Evolutionary conservation across 2,113 vertebrate genomes (phyloP).

Genomic region (Stomatorhinus ivindoensis): DNA sequence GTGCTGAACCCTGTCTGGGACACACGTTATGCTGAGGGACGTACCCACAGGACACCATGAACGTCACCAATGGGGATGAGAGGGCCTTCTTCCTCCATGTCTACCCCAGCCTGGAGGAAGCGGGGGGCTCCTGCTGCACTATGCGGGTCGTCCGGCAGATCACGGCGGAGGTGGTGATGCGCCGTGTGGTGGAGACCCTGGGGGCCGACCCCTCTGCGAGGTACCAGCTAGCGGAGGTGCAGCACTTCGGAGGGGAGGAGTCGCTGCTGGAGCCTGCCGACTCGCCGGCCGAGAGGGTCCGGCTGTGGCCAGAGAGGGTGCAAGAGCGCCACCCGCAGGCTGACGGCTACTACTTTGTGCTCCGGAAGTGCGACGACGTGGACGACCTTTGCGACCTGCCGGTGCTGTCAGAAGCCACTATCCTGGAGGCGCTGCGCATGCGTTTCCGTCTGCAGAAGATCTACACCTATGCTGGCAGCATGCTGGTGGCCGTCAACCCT

Average conservation of each 20-base stretch:
- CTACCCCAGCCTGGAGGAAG: slow-evolving; percentile 63
- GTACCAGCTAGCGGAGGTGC: slow-evolving; percentile 78
- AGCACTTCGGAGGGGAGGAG: slow-evolving; percentile 61
- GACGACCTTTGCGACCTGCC: slow-evolving; percentile 81
- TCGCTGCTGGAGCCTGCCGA: slow-evolving; percentile 67
- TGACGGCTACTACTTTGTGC: slow-evolving; percentile 76
- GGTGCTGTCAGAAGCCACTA: slow-evolving; percentile 61
- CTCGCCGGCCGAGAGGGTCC: slow-evolving; percentile 64
- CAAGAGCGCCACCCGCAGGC: slow-evolving; percentile 67
- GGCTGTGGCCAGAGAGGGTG: slow-evolving; percentile 73
- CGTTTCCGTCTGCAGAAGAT: slow-evolving; percentile 81
- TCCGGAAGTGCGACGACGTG: slow-evolving; percentile 68
- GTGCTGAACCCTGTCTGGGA: slow-evolving; percentile 33
- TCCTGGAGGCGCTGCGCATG: slow-evolving; percentile 65
- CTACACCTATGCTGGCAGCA: slow-evolving; percentile 81
- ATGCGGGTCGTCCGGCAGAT: slow-evolving; percentile 65
- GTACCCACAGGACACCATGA: slow-evolving; percentile 69
- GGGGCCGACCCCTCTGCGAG: slow-evolving; percentile 55
- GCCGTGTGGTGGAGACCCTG: slow-evolving; percentile 57
- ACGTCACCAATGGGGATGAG: slow-evolving; percentile 57
- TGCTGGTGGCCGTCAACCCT: slow-evolving; percentile 87
- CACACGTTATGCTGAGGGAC: slow-evolving; percentile 65
- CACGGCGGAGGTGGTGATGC: slow-evolving; percentile 63
- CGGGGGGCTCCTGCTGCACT: slow-evolving; percentile 58
- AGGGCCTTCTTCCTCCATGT: slow-evolving; percentile 64